Conservation (phyloP, 23 tunicate genomes). For the Botrylloides violaceus region DNA sequence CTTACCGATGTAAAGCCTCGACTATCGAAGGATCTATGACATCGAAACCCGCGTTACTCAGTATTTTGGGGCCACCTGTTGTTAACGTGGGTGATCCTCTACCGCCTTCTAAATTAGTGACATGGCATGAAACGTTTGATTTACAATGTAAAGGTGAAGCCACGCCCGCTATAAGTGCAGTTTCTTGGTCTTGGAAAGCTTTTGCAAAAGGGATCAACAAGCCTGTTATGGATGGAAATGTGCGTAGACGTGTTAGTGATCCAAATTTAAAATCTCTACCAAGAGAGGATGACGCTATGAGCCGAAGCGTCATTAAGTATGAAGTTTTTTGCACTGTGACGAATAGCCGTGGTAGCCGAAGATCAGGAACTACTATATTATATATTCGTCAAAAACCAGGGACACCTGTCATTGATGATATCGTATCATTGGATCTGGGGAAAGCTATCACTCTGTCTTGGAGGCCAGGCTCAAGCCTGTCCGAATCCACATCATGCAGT, state of each 20-base stretch:
- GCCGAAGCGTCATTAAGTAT: neutral
- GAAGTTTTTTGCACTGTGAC: constrained; percentile 14
- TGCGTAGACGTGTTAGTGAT: too few relatives aligned
- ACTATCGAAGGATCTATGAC: neutral
- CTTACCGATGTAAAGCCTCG: constrained; percentile 9
- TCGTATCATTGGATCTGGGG: neutral
- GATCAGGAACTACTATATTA: constrained; percentile 3
- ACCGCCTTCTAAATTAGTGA: neutral
- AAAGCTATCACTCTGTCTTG: neutral
- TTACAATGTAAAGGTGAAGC: constrained; percentile 23
- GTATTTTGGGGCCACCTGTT: constrained; percentile 21
- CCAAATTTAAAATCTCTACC: constrained; percentile 8
- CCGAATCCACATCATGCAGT: constrained; percentile 4
- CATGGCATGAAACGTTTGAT: constrained; percentile 12
- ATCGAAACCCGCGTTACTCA: constrained; percentile 11
- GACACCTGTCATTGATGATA: neutral
- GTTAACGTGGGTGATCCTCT: neutral
- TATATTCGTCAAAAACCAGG: constrained; percentile 7
- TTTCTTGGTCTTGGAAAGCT: constrained; percentile 13
- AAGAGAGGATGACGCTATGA: constrained; percentile 11
- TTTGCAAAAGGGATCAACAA: neutral
- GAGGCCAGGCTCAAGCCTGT: neutral
- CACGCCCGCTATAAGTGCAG: constrained; percentile 1
- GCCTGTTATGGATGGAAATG: neutral
- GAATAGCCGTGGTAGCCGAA: neutral